A percentile compares a stretch with the other conserved stretches of the same genome.
These are phyloP conservation scores for Mus pahari DNA, from an alignment of 2,113 vertebrate species.

Conservation along the genomic window DNA sequence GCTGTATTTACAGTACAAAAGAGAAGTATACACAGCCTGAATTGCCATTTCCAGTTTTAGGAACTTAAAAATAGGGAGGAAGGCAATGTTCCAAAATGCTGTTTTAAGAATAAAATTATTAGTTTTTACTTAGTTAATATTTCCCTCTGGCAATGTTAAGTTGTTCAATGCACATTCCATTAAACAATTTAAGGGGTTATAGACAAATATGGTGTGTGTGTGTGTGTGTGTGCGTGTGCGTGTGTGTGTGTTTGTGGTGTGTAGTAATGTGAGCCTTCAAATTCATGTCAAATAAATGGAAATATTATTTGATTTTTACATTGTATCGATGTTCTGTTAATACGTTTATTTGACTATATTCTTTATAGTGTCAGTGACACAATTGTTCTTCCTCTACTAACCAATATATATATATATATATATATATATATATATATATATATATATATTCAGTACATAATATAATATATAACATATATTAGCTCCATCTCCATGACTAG, in stretches of 20 bases:
- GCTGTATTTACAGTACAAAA: neutral
- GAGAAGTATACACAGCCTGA: neutral
- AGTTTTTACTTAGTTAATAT: neutral
- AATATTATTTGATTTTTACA: constrained; percentile 37
- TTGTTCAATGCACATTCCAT: neutral
- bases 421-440: no score
- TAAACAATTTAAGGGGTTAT: neutral
- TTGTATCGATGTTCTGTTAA: neutral
- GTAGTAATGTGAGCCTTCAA: neutral
- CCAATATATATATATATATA: no score
- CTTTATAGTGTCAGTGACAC: neutral
- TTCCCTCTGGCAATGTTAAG: neutral
- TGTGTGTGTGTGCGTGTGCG: no score
- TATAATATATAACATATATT: no score
- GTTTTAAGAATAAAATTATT: neutral
- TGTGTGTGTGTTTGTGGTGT: no score
- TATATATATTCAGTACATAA: no score
- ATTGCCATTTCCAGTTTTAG: neutral
- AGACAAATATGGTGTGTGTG: neutral
- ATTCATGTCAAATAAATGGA: neutral
- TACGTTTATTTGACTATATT: neutral
- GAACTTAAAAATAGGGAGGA: neutral
- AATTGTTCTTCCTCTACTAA: neutral
- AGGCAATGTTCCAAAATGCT: neutral
- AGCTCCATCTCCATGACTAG: neutral